Base-by-base conservation (phyloP, 2,888 invertebrate species). In the Oeneis ivallda region DNA sequence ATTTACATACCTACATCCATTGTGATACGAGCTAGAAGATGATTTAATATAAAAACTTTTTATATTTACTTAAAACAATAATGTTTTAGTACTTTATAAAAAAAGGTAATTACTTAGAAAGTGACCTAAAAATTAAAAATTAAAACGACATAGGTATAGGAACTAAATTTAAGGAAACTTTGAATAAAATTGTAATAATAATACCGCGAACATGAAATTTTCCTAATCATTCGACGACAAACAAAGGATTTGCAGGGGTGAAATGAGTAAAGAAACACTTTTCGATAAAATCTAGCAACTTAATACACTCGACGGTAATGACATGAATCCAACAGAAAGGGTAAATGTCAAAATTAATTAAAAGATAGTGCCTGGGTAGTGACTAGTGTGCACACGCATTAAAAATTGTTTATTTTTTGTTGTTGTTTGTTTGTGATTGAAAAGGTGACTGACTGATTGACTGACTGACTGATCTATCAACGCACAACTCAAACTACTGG, bases 271-370 rank as follows among this genome's bases (percentile, higher is more conserved):
- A 47, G 54, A 59, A 53, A 52, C 19, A 52, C 43, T 61, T 60
- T 32, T 52, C 26, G 67, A 67, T 64, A 45, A 57, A 43, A 60
- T 61, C 67, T 49, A 45, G 50, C 64, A 57, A 67, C 64, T 64
- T 60, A 60, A 64, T 60, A 57, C 41, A 37, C 56, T 56, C 13
- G 8, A 56, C 39, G 56, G 39, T 19, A 56, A 56, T 19, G 17
- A 13, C 56, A 8, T 19, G 11, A 39, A 13, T 39, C 17, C 10
- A 10, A 41, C 39, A 39, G 13, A 53, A 53, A 54, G 37, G 37
- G 37, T 39, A 1, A 54, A 56, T 39, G 41, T 19, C 56, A 39
- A 39, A 13, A 19, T 19, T 19, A 56, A 56, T 56, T 41, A 41
- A 41, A 56, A 56, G 19, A 11, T n/a, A 39, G 19, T 56, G 1